Percentiles rank a stretch among this genome's conserved stretches.
These are phyloP conservation scores for Mycteria americana DNA, from an alignment of 2,797 vertebrate species.

Conservation along the genomic window DNA sequence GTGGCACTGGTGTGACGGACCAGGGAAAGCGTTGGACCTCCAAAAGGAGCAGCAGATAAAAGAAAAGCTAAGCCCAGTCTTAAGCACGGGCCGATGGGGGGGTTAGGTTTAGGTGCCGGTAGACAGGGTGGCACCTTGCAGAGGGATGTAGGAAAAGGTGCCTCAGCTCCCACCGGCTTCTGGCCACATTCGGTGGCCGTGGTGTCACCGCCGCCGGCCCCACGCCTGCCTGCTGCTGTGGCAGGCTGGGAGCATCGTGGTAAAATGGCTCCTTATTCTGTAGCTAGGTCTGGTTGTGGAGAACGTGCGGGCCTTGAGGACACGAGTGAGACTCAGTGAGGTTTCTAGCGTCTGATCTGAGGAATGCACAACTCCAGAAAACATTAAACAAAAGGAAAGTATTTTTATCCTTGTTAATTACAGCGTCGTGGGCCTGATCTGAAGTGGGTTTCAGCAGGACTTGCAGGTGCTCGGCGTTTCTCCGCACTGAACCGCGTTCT, in stretches of 20 bases:
- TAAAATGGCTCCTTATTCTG: not conserved
- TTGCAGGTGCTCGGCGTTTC: constrained; percentile 13
- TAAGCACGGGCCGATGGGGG: not conserved
- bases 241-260: not conserved
- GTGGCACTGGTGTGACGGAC: not conserved
- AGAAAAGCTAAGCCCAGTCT: not conserved
- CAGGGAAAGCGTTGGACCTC: not conserved
- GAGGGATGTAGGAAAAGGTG: not conserved
- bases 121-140: not conserved
- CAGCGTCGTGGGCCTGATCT: constrained; percentile 46
- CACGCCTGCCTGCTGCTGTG: fast-evolving
- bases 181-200: fast-evolving
- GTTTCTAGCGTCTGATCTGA: constrained; percentile 48
- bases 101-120: not conserved
- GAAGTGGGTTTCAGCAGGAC: constrained; percentile 51
- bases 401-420: constrained; percentile 62
- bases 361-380: constrained; percentile 32
- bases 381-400: constrained; percentile 65
- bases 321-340: constrained; percentile 23
- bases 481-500: not conserved
- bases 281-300: not conserved
- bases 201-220: fast-evolving
- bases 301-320: constrained; percentile 37
- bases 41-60: not conserved
- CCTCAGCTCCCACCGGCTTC: not conserved